Base-by-base conservation (phyloP, 2,888 invertebrate species). In the Parnassius orleans region DNA sequence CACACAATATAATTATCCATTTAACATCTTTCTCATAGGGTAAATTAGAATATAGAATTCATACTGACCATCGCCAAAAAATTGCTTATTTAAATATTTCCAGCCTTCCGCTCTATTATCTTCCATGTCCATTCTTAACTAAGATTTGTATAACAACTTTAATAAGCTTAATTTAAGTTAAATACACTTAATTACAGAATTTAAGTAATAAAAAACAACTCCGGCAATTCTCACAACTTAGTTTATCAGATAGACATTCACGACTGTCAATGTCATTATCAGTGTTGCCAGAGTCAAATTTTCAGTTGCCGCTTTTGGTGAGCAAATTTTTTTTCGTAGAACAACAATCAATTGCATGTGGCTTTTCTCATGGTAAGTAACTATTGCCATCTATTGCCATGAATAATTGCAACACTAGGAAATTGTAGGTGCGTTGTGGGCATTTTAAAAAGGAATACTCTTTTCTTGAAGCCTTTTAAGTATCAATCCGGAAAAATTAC, bases 31-130 rank as follows among this genome's bases (percentile, higher is more conserved):
- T 69, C 68, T 63, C 66, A 48, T 60, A 53, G 53, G 64, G 64
- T 65, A 56, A 55, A 67, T 60, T 57, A 65, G 69, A 67, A 46
- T 52, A 62, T 44, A 66, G 65, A 68, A 70, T 68, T 68, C 68
- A 61, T 73, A 89, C 90, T 72, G 72, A 91, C 91, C 91, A 73
- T 91, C 91, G 57, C 91, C 91, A 68, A 91, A 91, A 79, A 83
- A 91, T 71, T 91, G 91, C 77, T 91, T 91, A 71, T 91, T 91
- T 66, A 91, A 80, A 77, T 86, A 91, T 71, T 91, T 91, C 91
- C 91, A 91, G 69, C 91, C 91, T 71, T 91, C 91, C 2, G 84
- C 90, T 51, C 91, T 89, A 43, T 89, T 88, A 61, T 87, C 90
- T 58, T 86, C 89, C 19, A 79, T 68, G 63, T 83, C 84, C 87